Percentiles rank a stretch among this genome's conserved stretches.
Conservation (phyloP, 2,888 invertebrate species). For the Hecatera dysodea region DNA sequence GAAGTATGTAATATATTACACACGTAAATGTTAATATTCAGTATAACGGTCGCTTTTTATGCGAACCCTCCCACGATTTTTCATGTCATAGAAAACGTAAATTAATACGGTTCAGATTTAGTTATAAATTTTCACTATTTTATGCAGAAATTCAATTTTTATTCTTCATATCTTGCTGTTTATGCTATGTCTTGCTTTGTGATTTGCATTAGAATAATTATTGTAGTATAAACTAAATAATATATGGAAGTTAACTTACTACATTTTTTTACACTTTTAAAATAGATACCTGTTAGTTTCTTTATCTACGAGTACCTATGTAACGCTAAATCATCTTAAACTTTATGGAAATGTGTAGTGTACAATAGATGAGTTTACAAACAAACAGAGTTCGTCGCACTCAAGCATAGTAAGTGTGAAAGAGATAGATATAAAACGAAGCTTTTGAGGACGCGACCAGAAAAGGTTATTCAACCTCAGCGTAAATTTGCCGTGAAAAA, state of each 20-base stretch:
- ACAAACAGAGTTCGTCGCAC: slow-evolving; percentile 81
- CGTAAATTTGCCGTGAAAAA: slow-evolving; percentile 76
- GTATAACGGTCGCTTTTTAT: slow-evolving; percentile 19
- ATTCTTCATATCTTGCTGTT: too few relatives aligned
- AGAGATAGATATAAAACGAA: slow-evolving; percentile 73
- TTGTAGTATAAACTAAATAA: background rate
- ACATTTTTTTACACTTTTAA: background rate
- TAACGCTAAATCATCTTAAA: slow-evolving; percentile 42
- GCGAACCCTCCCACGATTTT: slow-evolving; percentile 2
- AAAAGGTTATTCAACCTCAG: slow-evolving; percentile 85
- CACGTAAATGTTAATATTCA: slow-evolving; percentile 18
- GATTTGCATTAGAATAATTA: background rate
- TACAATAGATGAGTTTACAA: slow-evolving; percentile 81
- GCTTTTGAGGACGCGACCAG: slow-evolving; percentile 73
- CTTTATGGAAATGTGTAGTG: slow-evolving; percentile 73
- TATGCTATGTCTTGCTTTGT: too few relatives aligned
- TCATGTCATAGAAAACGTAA: background rate
- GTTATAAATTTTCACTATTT: too few relatives aligned
- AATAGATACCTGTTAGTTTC: slow-evolving; percentile 27
- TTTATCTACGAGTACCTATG: slow-evolving; percentile 5
- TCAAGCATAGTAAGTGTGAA: slow-evolving; percentile 68
- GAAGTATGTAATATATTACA: background rate
- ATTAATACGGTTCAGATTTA: background rate
- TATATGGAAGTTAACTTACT: background rate
- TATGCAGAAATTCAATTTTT: too few relatives aligned